Conservation (phyloP, 2,888 invertebrate genomes). For the Chrysopilus asiliformis region DNA sequence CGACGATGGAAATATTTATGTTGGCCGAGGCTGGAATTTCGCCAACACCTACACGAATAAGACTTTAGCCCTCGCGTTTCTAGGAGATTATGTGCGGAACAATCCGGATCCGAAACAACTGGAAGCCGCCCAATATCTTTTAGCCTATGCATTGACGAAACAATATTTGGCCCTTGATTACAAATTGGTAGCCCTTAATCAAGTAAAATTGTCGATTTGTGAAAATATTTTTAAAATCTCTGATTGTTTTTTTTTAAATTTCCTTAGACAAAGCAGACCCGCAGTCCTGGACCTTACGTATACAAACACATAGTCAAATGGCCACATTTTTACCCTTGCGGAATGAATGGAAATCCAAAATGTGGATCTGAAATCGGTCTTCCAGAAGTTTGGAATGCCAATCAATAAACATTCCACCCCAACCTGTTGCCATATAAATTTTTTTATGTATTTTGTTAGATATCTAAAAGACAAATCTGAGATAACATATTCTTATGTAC, state of each 20-base stretch:
- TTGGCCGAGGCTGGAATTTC: conserved; percentile 40
- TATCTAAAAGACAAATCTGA: too few relatives aligned
- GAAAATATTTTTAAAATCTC: neutral
- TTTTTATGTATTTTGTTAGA: too few relatives aligned
- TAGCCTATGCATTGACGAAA: conserved; percentile 35
- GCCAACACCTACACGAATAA: conserved; percentile 40
- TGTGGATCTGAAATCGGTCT: conserved; percentile 31
- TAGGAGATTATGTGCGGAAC: conserved; percentile 38
- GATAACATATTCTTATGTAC: too few relatives aligned
- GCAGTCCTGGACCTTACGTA: conserved; percentile 40
- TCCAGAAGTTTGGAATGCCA: conserved; percentile 23
- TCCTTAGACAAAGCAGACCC: conserved; percentile 33
- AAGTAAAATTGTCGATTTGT: conserved; percentile 22
- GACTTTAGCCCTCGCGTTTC: conserved; percentile 37
- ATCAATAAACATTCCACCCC: conserved; percentile 5
- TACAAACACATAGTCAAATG: conserved; percentile 38
- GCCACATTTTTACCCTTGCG: conserved; percentile 37
- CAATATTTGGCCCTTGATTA: conserved; percentile 36
- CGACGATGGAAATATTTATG: conserved; percentile 42
- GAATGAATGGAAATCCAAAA: conserved; percentile 20
- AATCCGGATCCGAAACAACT: conserved; percentile 34
- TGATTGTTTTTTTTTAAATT: conserved; percentile 1
- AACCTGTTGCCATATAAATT: too few relatives aligned
- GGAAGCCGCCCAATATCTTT: conserved; percentile 34
- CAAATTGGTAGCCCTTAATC: conserved; percentile 40